phyloP scores from a whole-genome alignment of 2,888 invertebrate genomes.

The Dryadula phaetusa region DNA sequence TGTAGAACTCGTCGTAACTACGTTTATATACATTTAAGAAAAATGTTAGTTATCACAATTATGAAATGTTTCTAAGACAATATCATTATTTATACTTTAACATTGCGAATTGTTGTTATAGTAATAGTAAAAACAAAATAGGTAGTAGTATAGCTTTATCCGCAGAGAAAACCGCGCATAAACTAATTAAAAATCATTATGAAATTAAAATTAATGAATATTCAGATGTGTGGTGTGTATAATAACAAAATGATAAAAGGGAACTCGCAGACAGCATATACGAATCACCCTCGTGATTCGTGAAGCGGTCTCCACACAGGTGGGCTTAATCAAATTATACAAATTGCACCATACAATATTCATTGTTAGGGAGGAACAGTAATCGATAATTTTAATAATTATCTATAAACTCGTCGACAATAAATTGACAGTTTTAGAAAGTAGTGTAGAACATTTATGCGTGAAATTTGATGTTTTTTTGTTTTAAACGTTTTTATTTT shows the following conservation, averaged over 20 bases:
- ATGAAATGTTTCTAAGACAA: too few relatives aligned
- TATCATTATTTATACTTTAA: too few relatives aligned
- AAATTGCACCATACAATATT: slow-evolving; percentile 84
- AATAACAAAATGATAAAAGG: slow-evolving; percentile 37
- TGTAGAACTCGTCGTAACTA: not conserved
- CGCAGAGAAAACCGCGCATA: not conserved
- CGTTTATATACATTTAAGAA: not conserved
- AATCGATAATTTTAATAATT: slow-evolving; percentile 45
- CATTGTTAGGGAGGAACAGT: slow-evolving; percentile 65
- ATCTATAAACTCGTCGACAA: slow-evolving; percentile 31
- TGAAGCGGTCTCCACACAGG: slow-evolving; percentile 52
- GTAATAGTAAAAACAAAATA: too few relatives aligned
- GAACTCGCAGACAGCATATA: slow-evolving; percentile 33
- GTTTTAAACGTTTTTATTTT: too few relatives aligned
- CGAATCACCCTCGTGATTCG: slow-evolving; percentile 37
- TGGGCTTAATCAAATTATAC: slow-evolving; percentile 81
- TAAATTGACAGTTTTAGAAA: not conserved
- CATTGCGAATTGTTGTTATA: too few relatives aligned
- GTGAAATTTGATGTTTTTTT: too few relatives aligned
- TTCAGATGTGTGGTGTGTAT: slow-evolving; percentile 27
- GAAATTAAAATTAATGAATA: slow-evolving; percentile 12
- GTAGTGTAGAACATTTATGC: not conserved
- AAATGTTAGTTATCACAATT: too few relatives aligned
- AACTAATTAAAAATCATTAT: slow-evolving; percentile 7
- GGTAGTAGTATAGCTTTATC: not conserved